Percentiles rank a stretch among this genome's conserved stretches.
These are phyloP conservation scores for Seriola aureovittata DNA, from an alignment of 2,113 vertebrate genomes.

Conservation along the genomic window DNA sequence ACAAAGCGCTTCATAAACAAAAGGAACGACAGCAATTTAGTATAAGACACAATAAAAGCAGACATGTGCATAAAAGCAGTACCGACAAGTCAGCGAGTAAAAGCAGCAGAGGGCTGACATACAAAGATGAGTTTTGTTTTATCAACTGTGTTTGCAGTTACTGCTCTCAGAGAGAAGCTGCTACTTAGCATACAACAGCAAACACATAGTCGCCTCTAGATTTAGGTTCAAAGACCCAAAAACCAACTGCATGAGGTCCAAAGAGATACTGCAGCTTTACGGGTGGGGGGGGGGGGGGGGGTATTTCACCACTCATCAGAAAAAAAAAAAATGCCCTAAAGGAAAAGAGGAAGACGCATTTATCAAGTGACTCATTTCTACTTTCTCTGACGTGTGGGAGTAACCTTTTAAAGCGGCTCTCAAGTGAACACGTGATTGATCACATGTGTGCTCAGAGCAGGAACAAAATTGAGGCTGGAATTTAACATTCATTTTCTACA, in stretches of 20 bases:
- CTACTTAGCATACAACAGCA: not conserved
- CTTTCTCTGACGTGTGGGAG: not conserved
- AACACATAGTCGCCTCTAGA: constrained; percentile 2
- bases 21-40: constrained; percentile 11
- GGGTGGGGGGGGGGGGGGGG: no score
- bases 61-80: constrained; percentile 19
- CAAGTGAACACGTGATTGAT: constrained; percentile 1
- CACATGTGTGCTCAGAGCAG: not conserved
- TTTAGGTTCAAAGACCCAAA: not conserved
- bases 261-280: not conserved
- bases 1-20: constrained; percentile 44
- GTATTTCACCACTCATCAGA: no score
- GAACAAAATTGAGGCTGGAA: not conserved
- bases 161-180: constrained; percentile 19
- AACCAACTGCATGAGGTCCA: not conserved
- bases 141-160: constrained; percentile 37
- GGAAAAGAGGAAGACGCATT: not conserved
- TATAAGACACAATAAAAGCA: constrained; percentile 37
- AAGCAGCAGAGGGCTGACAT: constrained; percentile 17
- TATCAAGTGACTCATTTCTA: not conserved
- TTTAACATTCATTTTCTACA: no score
- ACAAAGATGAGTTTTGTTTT: constrained; percentile 25
- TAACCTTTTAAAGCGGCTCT: constrained; percentile 20
- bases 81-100: not conserved
- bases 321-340: not conserved